Percentiles rank a stretch among this genome's conserved stretches.
These are phyloP conservation scores for Caenorhabditis sp. DNA, from an alignment of 2,888 invertebrate species.

Conservation along the genomic window DNA sequence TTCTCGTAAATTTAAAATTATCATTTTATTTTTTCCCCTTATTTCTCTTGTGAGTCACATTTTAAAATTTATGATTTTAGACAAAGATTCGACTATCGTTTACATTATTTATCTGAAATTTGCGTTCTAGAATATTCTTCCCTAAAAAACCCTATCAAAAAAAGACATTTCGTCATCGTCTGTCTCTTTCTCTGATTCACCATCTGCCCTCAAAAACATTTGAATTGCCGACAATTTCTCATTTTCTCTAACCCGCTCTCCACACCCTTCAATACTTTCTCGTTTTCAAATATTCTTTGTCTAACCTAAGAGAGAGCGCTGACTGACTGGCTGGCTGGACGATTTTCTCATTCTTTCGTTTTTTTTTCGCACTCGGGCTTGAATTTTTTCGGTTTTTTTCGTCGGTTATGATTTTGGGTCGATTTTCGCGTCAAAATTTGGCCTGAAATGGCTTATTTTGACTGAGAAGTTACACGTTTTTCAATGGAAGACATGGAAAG, in stretches of 20 bases:
- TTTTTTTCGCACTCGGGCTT: not conserved
- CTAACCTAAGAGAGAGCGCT: not conserved
- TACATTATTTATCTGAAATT: too few species aligned
- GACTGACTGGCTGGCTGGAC: not conserved
- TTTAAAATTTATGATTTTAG: too few species aligned
- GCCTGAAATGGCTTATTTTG: too few species aligned
- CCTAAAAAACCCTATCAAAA: not conserved
- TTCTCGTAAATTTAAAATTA: too few species aligned
- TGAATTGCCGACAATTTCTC: not conserved
- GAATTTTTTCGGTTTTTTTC: not conserved
- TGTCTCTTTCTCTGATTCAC: not conserved
- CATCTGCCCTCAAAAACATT: not conserved
- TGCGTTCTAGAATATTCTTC: too few species aligned
- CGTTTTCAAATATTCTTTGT: not conserved
- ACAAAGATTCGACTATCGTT: too few species aligned
- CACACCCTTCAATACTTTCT: not conserved
- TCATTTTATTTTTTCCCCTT: too few species aligned
- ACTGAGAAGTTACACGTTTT: too few species aligned
- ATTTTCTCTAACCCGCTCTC: not conserved
- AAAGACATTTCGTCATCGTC: not conserved
- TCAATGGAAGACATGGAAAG: too few species aligned
- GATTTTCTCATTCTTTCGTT: slow-evolving; percentile 1
- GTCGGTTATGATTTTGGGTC: not conserved
- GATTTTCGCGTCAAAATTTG: too few species aligned
- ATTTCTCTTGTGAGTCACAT: too few species aligned